Evolutionary conservation across 2,113 vertebrate genomes (phyloP).

Genomic region (Jaculus jaculus): DNA sequence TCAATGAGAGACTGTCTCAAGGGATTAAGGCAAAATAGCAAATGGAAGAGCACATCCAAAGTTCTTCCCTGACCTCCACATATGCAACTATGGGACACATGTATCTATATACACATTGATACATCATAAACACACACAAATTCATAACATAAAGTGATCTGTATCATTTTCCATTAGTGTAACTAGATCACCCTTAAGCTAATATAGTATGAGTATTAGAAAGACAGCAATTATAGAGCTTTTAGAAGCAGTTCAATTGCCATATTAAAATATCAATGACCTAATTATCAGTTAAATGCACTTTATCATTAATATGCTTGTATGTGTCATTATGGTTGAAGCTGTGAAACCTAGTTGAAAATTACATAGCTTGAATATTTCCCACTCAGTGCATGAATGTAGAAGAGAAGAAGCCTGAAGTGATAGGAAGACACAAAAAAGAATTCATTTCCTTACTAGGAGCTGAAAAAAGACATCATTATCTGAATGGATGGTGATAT

Average conservation of each 20-base stretch:
- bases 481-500: background rate
- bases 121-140: no score
- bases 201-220: background rate
- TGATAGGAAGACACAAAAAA: background rate
- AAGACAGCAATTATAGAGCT: constrained; percentile 20
- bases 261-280: constrained; percentile 41
- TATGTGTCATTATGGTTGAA: constrained; percentile 60
- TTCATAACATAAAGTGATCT: background rate
- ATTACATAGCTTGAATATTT: constrained; percentile 52
- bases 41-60: no score
- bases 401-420: background rate
- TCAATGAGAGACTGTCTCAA: no score
- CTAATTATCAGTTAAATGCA: constrained; percentile 66
- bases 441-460: background rate
- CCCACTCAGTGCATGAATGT: background rate
- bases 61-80: no score
- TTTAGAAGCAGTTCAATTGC: constrained; percentile 1
- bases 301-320: constrained; percentile 50
- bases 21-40: no score
- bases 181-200: background rate
- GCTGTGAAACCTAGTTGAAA: constrained; percentile 45
- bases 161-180: background rate
- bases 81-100: no score
- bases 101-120: no score
- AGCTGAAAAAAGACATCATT: background rate